phyloP scores from a whole-genome alignment of 2,797 vertebrate species.

The Chrosomus eos region DNA sequence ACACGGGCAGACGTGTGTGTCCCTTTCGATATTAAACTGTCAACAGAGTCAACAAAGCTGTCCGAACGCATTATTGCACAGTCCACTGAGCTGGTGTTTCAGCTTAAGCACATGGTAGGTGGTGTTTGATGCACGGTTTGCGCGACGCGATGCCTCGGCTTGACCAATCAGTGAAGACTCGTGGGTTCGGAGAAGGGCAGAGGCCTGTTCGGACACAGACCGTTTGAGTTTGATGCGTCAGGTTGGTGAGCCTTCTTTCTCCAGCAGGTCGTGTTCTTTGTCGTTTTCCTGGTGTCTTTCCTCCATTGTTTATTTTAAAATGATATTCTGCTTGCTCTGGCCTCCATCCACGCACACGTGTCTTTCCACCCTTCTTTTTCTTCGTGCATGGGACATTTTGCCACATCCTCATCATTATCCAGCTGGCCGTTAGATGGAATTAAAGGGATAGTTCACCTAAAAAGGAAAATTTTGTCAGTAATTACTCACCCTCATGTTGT shows the following conservation, averaged over 20 bases:
- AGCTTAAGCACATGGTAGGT: slow-evolving; percentile 8
- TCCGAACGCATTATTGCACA: not conserved
- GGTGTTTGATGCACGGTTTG: not conserved
- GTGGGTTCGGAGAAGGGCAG: slow-evolving; percentile 48
- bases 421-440: not conserved
- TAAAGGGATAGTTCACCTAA: too few species aligned
- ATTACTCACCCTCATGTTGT: too few species aligned
- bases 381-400: slow-evolving; percentile 42
- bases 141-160: slow-evolving; percentile 34
- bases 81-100: not conserved
- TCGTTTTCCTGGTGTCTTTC: slow-evolving; percentile 95
- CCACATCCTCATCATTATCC: slow-evolving; percentile 31
- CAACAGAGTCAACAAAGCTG: slow-evolving; percentile 22
- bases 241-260: slow-evolving; percentile 95
- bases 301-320: slow-evolving; percentile 93
- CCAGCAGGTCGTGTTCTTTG: slow-evolving; percentile 87
- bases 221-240: slow-evolving; percentile 90
- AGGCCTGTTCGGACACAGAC: slow-evolving; percentile 85
- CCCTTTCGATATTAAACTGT: slow-evolving; percentile 27
- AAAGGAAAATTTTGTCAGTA: too few species aligned
- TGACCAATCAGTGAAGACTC: slow-evolving; percentile 60
- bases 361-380: slow-evolving; percentile 18
- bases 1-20: slow-evolving; percentile 21
- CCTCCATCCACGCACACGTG: slow-evolving; percentile 48
- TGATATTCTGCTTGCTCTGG: slow-evolving; percentile 88